Evolutionary conservation across 2,113 vertebrate genomes (phyloP), one percentile per base, ranked within the genome.

Genomic region (Columbina picui): DNA sequence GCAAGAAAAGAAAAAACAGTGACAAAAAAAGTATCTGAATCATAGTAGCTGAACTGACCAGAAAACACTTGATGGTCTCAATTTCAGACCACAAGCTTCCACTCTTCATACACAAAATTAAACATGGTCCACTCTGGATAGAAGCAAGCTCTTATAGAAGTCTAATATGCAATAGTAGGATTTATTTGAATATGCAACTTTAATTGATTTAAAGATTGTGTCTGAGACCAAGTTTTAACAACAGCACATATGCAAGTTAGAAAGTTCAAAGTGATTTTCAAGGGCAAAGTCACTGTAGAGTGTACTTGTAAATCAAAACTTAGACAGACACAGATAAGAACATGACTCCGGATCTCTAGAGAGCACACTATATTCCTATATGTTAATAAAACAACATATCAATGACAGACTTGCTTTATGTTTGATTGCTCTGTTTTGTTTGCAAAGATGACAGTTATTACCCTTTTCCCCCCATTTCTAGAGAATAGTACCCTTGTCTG

Each of bases 11-110:
- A 47, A 1, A 39, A 56, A 60, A 55, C 5, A 63, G 11, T 3
- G 5, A 21, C 18, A 59, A 76, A 56, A 74, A 32, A 68, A 17
- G 5, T 25, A 30, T n/a, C 29, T 0, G 0, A 57, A 43, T 38
- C 7, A 25, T 3, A 52, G 22, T 19, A 27, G 30, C 23, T 57
- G 7, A 80, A 80, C 21, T 20, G 13, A 27, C 14, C 22, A 57
- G 49, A 64, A 82, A 78, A 69, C 16, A 27, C 7, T 17, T 53
- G 14, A 79, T 3, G 6, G 6, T 12, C 4, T 76, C 7, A 39
- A 65, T 80, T 74, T 53, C 67, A 86, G 52, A 68, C 14, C 29
- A 52, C n/a, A 76, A 14, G 4, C 13, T 90, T 88, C 45, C 22
- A 61, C 7, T 69, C 10, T 32, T 56, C 41, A 56, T 27, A 43